Percentiles rank a stretch among this genome's conserved stretches.
Conservation (phyloP, 2,113 vertebrate species). For the Micronisus gabar region DNA sequence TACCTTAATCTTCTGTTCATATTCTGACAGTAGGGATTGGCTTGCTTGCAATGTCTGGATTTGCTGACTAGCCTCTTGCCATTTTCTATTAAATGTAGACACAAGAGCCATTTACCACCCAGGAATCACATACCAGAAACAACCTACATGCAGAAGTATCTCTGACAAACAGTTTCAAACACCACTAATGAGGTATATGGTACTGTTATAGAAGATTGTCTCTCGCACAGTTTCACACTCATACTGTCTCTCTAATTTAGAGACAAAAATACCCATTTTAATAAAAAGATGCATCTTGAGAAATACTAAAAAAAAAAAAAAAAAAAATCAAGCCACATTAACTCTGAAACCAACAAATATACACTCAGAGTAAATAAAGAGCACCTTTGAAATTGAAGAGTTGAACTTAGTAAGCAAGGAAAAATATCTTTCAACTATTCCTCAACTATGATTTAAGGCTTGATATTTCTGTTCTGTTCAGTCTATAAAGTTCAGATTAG, state of each 20-base stretch:
- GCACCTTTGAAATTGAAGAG: neutral
- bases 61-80: conserved; percentile 84
- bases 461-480: neutral
- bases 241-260: neutral
- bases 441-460: neutral
- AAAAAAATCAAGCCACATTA: neutral
- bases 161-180: neutral
- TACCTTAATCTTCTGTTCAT: conserved; percentile 92
- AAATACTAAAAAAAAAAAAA: neutral
- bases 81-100: conserved; percentile 75
- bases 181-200: neutral
- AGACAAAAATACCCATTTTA: neutral
- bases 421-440: neutral
- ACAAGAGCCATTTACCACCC: neutral
- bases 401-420: neutral
- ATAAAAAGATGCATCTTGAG: neutral
- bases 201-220: neutral
- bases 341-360: neutral
- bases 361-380: neutral
- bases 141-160: neutral
- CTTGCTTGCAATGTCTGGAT: conserved; percentile 81
- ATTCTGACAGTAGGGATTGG: conserved; percentile 78
- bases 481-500: neutral
- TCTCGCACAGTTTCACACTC: neutral
- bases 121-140: neutral